Conservation (phyloP, 2,797 vertebrate species). For the Valencia hispanica region DNA sequence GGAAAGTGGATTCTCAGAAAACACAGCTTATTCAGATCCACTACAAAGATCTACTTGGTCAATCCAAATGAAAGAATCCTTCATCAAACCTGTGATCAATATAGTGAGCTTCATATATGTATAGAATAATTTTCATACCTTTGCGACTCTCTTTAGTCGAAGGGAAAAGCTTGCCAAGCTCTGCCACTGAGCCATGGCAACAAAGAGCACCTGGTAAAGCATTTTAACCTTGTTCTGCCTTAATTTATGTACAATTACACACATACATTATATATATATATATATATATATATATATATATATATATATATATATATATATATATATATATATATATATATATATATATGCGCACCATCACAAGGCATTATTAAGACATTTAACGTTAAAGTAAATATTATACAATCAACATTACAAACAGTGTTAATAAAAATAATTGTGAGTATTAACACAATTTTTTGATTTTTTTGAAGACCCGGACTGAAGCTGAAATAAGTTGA, state of each 20-base stretch:
- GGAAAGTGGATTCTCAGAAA: slow-evolving; percentile 30
- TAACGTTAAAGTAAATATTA: too few species aligned
- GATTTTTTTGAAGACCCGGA: too few species aligned
- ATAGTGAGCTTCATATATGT: background rate
- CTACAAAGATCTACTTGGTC: slow-evolving; percentile 32
- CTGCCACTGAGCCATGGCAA: background rate
- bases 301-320: too few species aligned
- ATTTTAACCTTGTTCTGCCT: background rate
- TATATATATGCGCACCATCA: too few species aligned
- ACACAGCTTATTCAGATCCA: slow-evolving; percentile 17
- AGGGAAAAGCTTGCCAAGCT: background rate
- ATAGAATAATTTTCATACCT: background rate
- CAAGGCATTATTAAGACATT: too few species aligned
- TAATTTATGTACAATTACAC: background rate
- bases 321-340: too few species aligned
- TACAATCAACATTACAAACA: too few species aligned
- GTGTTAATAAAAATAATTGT: too few species aligned
- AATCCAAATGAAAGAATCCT: slow-evolving; percentile 11
- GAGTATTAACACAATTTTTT: too few species aligned
- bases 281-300: too few species aligned
- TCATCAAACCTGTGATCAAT: slow-evolving; percentile 19
- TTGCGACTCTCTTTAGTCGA: background rate
- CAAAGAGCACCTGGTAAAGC: background rate
- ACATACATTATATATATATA: too few species aligned
- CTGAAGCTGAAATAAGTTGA: too few species aligned